phyloP scores from a whole-genome alignment of 1,140 invertebrate species.

The Orchesella cincta region DNA sequence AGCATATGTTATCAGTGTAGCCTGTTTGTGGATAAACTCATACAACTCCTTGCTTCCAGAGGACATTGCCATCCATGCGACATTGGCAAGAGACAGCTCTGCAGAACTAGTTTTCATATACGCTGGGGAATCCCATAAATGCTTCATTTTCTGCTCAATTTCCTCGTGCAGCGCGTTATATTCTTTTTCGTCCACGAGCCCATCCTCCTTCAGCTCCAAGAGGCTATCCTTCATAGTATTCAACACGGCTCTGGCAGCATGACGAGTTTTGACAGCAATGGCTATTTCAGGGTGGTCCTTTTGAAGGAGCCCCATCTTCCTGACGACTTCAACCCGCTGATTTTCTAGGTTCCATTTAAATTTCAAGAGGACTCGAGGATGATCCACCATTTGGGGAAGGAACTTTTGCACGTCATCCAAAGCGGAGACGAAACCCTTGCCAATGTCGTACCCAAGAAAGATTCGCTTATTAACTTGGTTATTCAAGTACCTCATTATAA shows the following conservation, averaged over 20 bases:
- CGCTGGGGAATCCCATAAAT: neutral
- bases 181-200: conserved; percentile 37
- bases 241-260: conserved; percentile 57
- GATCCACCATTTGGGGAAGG: conserved; percentile 63
- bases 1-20: conserved; percentile 1
- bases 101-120: conserved; percentile 27
- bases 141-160: conserved; percentile 31
- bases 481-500: neutral
- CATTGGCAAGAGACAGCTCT: conserved; percentile 31
- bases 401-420: conserved; percentile 63
- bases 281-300: conserved; percentile 15
- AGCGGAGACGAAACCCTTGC: conserved; percentile 62
- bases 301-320: conserved; percentile 43
- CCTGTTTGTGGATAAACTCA: conserved; percentile 32
- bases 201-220: neutral
- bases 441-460: conserved; percentile 48
- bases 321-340: conserved; percentile 35
- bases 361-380: conserved; percentile 50
- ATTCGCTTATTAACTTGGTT: conserved; percentile 38
- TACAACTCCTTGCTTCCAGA: conserved; percentile 1
- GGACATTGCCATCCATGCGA: conserved; percentile 31
- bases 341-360: conserved; percentile 35
- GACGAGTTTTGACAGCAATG: conserved; percentile 54
- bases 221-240: conserved; percentile 56
- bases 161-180: neutral